Evolutionary conservation across 2,113 vertebrate species (phyloP).

Genomic region (rat (Rattus norvegicus)): GRCr8 NC_086024.1:45849501-45850000

Average conservation of each 20-base stretch:
- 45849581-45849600: background rate
- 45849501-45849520: background rate
- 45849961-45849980: background rate
- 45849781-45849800: background rate
- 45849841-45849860: background rate
- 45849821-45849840: background rate
- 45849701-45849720: too few relatives aligned
- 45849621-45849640: background rate
- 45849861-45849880: background rate
- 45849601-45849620: background rate
- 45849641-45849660: background rate
- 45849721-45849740: background rate
- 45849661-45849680: background rate
- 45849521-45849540: background rate
- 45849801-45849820: background rate
- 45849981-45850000: background rate
- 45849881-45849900: background rate
- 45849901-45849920: background rate
- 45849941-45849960: too few relatives aligned
- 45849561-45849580: too few relatives aligned
- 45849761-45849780: background rate
- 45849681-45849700: background rate
- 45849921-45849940: too few relatives aligned
- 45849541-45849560: background rate
- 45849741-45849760: background rate